Percentiles rank a stretch among this genome's conserved stretches.
Conservation (phyloP, 2,797 vertebrate species). For the Ciconia nigra region DNA sequence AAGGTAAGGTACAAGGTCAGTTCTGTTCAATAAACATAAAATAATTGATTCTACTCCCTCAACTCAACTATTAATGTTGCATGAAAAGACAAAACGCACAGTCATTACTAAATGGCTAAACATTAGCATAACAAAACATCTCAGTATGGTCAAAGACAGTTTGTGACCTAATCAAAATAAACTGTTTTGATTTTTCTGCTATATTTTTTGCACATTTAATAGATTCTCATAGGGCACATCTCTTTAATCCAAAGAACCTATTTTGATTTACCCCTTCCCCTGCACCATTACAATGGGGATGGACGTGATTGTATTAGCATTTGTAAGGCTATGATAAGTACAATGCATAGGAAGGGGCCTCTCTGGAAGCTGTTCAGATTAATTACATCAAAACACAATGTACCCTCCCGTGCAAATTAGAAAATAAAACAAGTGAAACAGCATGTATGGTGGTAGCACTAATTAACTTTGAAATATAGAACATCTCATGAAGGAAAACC, state of each 20-base stretch:
- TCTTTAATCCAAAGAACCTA: neutral
- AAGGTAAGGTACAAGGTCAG: neutral
- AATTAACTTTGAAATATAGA: conserved; percentile 21
- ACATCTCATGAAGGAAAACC: neutral
- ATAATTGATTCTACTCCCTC: neutral
- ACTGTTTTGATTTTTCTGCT: neutral
- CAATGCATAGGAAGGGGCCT: neutral
- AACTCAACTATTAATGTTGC: neutral
- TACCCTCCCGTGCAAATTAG: neutral
- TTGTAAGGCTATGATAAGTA: neutral
- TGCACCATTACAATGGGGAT: neutral
- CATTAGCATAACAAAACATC: neutral
- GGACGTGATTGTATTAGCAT: neutral
- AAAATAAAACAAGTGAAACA: conserved; percentile 2
- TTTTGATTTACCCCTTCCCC: neutral
- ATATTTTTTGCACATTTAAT: neutral
- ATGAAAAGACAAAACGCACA: neutral
- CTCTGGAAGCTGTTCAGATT: neutral
- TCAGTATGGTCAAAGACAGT: neutral
- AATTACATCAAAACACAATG: neutral
- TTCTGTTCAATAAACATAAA: neutral
- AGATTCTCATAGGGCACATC: neutral
- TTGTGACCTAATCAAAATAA: neutral
- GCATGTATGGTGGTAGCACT: neutral
- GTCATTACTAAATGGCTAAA: neutral